phyloP scores from a whole-genome alignment of 2,888 invertebrate genomes.

The Apotomis capreana region DNA sequence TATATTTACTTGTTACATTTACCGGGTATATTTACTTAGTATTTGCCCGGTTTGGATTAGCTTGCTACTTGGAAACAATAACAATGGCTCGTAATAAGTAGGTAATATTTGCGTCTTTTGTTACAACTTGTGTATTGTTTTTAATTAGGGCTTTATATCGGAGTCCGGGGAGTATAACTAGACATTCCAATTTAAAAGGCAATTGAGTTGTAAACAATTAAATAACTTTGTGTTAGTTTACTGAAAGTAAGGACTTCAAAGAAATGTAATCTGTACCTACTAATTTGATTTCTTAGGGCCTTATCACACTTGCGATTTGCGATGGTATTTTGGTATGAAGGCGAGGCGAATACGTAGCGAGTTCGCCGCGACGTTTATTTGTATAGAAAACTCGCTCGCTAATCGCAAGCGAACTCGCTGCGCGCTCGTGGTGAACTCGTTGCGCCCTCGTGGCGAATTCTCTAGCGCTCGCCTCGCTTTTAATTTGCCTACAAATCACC shows the following conservation, averaged over 20 bases:
- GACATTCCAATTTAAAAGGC: slow-evolving; percentile 4
- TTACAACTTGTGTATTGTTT: slow-evolving; percentile 21
- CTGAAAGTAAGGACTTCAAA: background rate
- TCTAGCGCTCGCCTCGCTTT: too few relatives aligned
- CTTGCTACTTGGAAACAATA: slow-evolving; percentile 9
- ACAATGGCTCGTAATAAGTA: slow-evolving; percentile 28
- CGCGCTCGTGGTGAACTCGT: too few relatives aligned
- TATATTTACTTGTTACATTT: slow-evolving; percentile 27
- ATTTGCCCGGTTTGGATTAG: slow-evolving; percentile 18
- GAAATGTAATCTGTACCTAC: too few relatives aligned
- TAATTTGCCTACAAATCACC: too few relatives aligned
- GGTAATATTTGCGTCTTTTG: slow-evolving; percentile 31
- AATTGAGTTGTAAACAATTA: background rate
- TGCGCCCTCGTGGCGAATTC: too few relatives aligned
- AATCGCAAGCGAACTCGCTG: background rate
- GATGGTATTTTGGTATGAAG: too few relatives aligned
- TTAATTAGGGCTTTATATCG: slow-evolving; percentile 12
- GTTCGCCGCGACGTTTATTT: too few relatives aligned
- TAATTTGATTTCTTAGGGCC: too few relatives aligned
- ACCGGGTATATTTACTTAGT: slow-evolving; percentile 20
- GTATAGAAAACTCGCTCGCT: too few relatives aligned
- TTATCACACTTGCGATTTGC: too few relatives aligned
- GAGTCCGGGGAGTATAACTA: background rate
- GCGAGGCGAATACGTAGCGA: too few relatives aligned
- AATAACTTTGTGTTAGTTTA: too few relatives aligned